phyloP scores from a whole-genome alignment of 2,797 vertebrate species.

The Pangasius mekongensis region DNA sequence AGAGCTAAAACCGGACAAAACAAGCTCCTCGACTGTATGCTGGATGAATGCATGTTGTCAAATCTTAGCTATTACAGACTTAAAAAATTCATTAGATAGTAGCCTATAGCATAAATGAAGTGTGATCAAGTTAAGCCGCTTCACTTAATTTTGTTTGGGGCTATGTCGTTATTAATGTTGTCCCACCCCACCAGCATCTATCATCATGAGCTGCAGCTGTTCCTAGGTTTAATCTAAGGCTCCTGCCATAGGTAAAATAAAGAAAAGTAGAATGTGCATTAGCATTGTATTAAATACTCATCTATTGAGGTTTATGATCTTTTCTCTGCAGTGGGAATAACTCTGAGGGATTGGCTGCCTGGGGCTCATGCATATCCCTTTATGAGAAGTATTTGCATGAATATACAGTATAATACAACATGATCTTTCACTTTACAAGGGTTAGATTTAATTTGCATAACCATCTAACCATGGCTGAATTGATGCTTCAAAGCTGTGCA shows the following conservation, averaged over 20 bases:
- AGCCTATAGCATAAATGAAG: not conserved
- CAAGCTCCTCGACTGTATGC: not conserved
- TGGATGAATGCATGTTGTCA: not conserved
- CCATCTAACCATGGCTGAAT: conserved; percentile 1
- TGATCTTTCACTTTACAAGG: conserved; percentile 67
- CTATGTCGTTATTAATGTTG: not conserved
- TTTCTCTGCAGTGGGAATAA: conserved; percentile 55
- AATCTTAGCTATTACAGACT: not conserved
- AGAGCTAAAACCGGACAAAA: not conserved
- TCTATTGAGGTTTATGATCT: conserved; percentile 68
- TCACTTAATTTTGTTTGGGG: not conserved
- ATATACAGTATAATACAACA: conserved; percentile 62
- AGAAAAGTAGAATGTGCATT: conserved; percentile 50
- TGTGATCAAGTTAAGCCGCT: not conserved
- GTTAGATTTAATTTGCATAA: conserved; percentile 65
- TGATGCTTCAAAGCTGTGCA: not conserved
- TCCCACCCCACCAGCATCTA: not conserved
- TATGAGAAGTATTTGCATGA: conserved; percentile 69
- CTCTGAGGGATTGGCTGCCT: conserved; percentile 50
- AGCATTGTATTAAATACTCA: conserved; percentile 65
- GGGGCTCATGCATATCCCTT: conserved; percentile 47
- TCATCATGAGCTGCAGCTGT: not conserved
- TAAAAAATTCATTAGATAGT: not conserved
- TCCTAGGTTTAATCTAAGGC: not conserved
- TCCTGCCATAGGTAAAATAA: not conserved